These are phyloP conservation scores for Atherix ibis DNA, from an alignment of 2,888 invertebrate species.

Conservation along the genomic window DNA sequence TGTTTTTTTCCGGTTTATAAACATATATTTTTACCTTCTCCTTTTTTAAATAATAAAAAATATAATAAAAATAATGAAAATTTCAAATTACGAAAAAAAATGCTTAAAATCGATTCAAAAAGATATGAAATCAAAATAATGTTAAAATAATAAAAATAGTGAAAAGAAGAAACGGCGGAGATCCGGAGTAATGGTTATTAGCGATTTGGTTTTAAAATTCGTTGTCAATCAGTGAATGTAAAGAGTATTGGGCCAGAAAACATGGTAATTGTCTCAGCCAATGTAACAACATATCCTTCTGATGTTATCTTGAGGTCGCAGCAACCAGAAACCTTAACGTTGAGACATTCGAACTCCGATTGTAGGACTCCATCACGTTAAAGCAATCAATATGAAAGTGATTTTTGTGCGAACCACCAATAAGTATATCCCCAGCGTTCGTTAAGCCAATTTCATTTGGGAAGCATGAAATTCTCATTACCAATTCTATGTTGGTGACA, in stretches of 20 bases:
- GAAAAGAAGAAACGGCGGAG: slow-evolving; percentile 16
- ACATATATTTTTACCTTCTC: no score
- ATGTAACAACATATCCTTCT: slow-evolving; percentile 87
- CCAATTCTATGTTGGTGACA: slow-evolving; percentile 86
- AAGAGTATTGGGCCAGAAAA: slow-evolving; percentile 86
- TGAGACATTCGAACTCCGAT: slow-evolving; percentile 92
- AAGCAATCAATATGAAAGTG: slow-evolving; percentile 95
- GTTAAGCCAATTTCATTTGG: slow-evolving; percentile 97
- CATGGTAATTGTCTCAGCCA: slow-evolving; percentile 98
- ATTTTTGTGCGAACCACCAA: slow-evolving; percentile 95
- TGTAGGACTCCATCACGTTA: slow-evolving; percentile 72
- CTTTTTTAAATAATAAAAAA: no score
- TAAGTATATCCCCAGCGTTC: slow-evolving; percentile 89
- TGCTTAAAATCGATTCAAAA: no score
- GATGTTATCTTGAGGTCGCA: slow-evolving; percentile 95
- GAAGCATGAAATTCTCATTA: slow-evolving; percentile 90
- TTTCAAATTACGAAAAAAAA: no score
- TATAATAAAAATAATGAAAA: no score
- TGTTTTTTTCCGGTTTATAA: no score
- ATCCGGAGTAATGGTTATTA: slow-evolving; percentile 15
- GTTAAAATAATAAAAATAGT: no score
- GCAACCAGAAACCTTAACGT: slow-evolving; percentile 95
- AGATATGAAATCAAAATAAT: no score
- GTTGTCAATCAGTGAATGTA: slow-evolving; percentile 69
- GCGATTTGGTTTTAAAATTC: slow-evolving; percentile 15